These are phyloP conservation scores for Cephus cinctus DNA, from an alignment of 1,140 invertebrate genomes.

Conservation along the genomic window DNA sequence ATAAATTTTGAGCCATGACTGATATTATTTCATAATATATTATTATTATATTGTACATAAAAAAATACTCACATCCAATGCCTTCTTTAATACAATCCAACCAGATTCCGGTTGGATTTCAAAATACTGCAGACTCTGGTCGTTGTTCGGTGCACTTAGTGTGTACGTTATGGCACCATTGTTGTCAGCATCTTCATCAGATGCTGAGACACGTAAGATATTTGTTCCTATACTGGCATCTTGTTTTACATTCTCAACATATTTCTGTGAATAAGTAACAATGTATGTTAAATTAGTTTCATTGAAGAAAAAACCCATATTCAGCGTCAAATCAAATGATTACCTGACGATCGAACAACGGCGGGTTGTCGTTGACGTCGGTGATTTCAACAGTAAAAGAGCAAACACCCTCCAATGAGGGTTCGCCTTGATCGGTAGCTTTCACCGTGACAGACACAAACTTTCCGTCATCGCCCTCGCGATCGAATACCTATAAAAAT, in stretches of 20 bases:
- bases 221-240: slow-evolving; percentile 94
- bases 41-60: not conserved
- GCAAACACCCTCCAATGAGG: slow-evolving; percentile 90
- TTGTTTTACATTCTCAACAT: slow-evolving; percentile 95
- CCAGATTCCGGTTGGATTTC: slow-evolving; percentile 94
- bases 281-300: slow-evolving; percentile 3
- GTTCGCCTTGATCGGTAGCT: slow-evolving; percentile 95
- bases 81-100: slow-evolving; percentile 92
- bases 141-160: slow-evolving; percentile 80
- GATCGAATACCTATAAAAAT: slow-evolving; percentile 75
- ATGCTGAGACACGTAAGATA: slow-evolving; percentile 89
- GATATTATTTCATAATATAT: no score
- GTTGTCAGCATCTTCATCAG: slow-evolving; percentile 94
- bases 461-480: slow-evolving; percentile 93
- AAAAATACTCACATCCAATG: slow-evolving; percentile 86
- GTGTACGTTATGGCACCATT: slow-evolving; percentile 94
- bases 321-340: slow-evolving; percentile 11
- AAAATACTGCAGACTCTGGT: slow-evolving; percentile 88
- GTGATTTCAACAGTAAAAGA: slow-evolving; percentile 96
- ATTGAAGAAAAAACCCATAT: not conserved
- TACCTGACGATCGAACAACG: slow-evolving; percentile 92
- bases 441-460: slow-evolving; percentile 95
- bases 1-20: no score
- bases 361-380: slow-evolving; percentile 92
- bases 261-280: slow-evolving; percentile 70